A percentile compares a stretch with the other conserved stretches of the same genome.
phyloP scores from a whole-genome alignment of 2,113 vertebrate genomes.

The Larimichthys polyactis region DNA sequence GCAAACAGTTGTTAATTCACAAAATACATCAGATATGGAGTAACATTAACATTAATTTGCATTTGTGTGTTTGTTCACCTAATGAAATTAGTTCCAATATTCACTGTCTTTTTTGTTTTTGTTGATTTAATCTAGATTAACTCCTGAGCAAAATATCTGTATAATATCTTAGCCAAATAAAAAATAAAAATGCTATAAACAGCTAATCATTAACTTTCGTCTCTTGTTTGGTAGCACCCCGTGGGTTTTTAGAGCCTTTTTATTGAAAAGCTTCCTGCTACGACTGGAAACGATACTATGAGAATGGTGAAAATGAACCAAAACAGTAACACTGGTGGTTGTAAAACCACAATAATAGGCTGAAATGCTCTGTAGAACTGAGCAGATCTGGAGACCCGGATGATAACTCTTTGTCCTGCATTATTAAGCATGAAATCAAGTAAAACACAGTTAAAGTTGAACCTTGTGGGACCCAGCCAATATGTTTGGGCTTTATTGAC shows the following conservation, averaged over 20 bases:
- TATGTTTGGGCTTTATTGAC: background rate
- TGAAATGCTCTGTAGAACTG: background rate
- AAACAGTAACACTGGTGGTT: background rate
- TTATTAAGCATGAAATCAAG: background rate
- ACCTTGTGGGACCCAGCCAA: background rate
- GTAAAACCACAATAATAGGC: background rate
- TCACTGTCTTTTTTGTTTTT: background rate
- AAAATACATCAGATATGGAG: too few species aligned
- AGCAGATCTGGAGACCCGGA: background rate
- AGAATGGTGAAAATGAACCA: background rate
- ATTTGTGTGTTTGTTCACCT: background rate
- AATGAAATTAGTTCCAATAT: background rate
- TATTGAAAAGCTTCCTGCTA: background rate
- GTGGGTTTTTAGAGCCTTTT: background rate
- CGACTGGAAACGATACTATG: background rate
- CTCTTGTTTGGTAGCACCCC: background rate
- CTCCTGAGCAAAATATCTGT: background rate
- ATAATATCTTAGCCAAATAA: background rate
- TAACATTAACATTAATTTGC: background rate
- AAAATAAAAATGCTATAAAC: background rate
- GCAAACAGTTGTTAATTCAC: background rate
- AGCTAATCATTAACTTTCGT: background rate
- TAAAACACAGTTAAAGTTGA: background rate
- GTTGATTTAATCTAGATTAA: background rate
- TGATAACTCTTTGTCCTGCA: background rate